A percentile compares a stretch with the other conserved stretches of the same genome.
These are phyloP conservation scores for Toxonevra muliebris DNA, from an alignment of 2,888 invertebrate species.

Conservation along the genomic window DNA sequence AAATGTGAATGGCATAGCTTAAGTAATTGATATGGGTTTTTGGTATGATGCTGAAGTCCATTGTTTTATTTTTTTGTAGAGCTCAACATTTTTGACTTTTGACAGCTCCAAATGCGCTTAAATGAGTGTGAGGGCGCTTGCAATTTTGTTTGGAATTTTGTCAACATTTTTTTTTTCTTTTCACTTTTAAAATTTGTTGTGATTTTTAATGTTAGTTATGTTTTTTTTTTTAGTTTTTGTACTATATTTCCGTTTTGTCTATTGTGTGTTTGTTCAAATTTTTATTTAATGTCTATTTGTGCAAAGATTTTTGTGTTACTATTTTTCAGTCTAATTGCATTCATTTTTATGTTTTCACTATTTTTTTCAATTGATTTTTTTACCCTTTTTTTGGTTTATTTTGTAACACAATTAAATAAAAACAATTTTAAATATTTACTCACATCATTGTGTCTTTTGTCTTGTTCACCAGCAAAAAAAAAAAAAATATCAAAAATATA, in stretches of 20 bases:
- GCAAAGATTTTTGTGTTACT: constrained; percentile 23
- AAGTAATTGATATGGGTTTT: constrained; percentile 62
- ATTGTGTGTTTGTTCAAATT: constrained; percentile 30
- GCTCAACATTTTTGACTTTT: constrained; percentile 33
- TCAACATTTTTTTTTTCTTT: constrained; percentile 13
- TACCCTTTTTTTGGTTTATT: constrained; percentile 1
- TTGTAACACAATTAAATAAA: constrained; percentile 26
- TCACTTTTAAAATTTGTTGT: constrained; percentile 4
- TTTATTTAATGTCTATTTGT: constrained; percentile 36
- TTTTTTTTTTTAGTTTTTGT: too few species aligned
- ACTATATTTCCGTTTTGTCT: constrained; percentile 42
- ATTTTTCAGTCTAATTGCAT: constrained; percentile 28
- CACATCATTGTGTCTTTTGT: constrained; percentile 64
- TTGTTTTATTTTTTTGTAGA: constrained; percentile 14
- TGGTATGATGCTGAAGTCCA: constrained; percentile 11
- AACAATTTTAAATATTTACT: constrained; percentile 53
- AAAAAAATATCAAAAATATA: constrained; percentile 14
- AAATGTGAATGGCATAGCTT: constrained; percentile 59
- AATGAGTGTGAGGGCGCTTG: constrained; percentile 47
- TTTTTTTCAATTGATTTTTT: constrained; percentile 38
- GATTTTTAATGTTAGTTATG: constrained; percentile 1
- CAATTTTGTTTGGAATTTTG: constrained; percentile 38
- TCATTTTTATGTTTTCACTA: constrained; percentile 33
- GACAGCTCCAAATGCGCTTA: constrained; percentile 50
- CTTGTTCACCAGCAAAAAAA: constrained; percentile 60